Base-by-base conservation (phyloP, 2,797 vertebrate genomes). In the Microctenopoma stevenorrisi region DNA sequence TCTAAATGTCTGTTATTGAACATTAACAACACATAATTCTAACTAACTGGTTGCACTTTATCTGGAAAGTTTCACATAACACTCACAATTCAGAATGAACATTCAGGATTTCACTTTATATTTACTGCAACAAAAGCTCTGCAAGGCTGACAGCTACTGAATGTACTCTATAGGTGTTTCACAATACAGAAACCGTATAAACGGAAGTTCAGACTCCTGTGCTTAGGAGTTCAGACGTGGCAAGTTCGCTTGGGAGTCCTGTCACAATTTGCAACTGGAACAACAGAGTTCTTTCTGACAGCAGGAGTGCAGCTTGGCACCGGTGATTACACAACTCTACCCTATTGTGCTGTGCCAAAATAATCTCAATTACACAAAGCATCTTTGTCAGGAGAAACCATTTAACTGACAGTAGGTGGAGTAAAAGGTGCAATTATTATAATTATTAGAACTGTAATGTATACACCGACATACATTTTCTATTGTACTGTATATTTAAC, bases 11-110 rank as follows among this genome's bases (percentile, higher is more conserved):
- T 37, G 12, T 59, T 48, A 35, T 1, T 25, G 3, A 53, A 37
- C 47, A 18, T 5, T 4, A 54, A 38, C 40, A 22, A 42, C 38
- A 53, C 2, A 57, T 58, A 13, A 35, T n/a, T 55, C 56, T 48
- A 25, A 40, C 16, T 16, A 38, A 78, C 18, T 52, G 37, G 70
- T 71, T 3, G 9, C 25, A 61, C 46, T 22, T 62, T 47, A 49
- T 2, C 30, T 57, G 52, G 30, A 66, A 60, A 63, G 42, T 52
- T 71, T 68, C 22, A 48, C 53, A 57, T 26, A 33, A 57, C 58
- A 56, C 53, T 53, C 25, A 56, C 64, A 58, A 66, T 54, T 62
- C 0, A 42, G 61, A 55, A 61, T 15, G 33, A 7, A 0, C 30
- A 58, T 59, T 56, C 33, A 64, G 26, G 43, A 37, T 51, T 30